Base-by-base conservation (phyloP, 2,113 vertebrate genomes). In the Enhydra lutris region DNA sequence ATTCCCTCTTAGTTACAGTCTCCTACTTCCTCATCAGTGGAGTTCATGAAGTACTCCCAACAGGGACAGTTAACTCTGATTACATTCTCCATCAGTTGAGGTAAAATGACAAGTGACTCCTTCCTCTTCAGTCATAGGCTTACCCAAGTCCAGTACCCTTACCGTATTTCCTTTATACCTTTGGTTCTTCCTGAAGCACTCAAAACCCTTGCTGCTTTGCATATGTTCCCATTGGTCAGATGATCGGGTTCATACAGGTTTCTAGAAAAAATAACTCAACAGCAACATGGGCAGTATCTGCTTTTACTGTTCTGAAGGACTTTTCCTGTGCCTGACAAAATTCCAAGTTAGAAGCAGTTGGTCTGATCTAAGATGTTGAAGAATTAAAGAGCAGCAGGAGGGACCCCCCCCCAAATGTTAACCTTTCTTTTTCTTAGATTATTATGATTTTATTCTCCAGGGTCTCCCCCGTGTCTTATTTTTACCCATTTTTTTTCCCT, bases 211-310 rank as follows among this genome's bases (percentile, higher is more conserved):
- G 71, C 63, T 93, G 61, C 93, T 94, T 92, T 78, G 63, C 31
- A 31, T 74, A 34, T 55, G 78, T 52, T 94, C 84, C 89, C 42
- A 0, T 21, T 15, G 42, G 42, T 89, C 23, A 69, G 89, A 74
- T 29, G 79, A 74, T 78, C 55, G 52, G 29, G 61, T 45, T 92
- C 67, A 86, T 45, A 39, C 0, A 69, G 55, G 57, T 39, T 94
- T 96, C 91, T 89, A 82, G 78, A 94, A 94, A 34, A 89, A 95
- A 90, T n/a, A 96, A 65, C 59, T 96, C 81, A 91, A 74, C 55
- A 94, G 69, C 52, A 55, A 55, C 26, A 36, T 47, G 39, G 80
- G 39, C 42, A 90, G 42, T 24, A 84, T 76, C 36, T 81, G 1
- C 59, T 76, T 96, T 91, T 65, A 91, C 63, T 88, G 20, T 78